phyloP scores from a whole-genome alignment of 2,888 invertebrate genomes.

The Lochmaea crataegi region DNA sequence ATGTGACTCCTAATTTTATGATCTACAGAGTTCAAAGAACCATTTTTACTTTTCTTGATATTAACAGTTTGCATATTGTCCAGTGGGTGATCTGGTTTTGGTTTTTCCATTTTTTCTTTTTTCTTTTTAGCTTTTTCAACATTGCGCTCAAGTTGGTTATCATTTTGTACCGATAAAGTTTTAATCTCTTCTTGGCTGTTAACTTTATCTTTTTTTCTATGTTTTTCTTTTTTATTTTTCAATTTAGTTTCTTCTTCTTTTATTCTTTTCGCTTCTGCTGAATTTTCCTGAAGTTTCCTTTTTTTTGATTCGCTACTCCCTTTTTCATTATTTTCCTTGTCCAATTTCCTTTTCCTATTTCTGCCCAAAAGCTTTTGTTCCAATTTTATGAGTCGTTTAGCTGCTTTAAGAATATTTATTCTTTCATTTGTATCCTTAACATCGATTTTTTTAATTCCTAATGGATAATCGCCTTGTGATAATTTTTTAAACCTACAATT shows the following conservation, averaged over 20 bases:
- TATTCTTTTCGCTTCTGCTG: conserved; percentile 9
- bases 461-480: conserved; percentile 74
- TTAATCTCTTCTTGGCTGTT: conserved; percentile 2
- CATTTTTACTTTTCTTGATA: conserved; percentile 23
- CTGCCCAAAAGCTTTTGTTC: conserved; percentile 58
- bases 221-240: conserved; percentile 24
- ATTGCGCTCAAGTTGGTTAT: background rate
- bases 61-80: background rate
- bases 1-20: conserved; percentile 15
- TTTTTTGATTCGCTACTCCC: conserved; percentile 32
- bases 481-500: conserved; percentile 70
- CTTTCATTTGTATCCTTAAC: conserved; percentile 57
- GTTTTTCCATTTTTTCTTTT: background rate
- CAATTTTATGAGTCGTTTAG: conserved; percentile 59
- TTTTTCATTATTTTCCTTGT: conserved; percentile 48
- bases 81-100: conserved; percentile 3
- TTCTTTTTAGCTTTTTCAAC: conserved; percentile 4
- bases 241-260: conserved; percentile 1
- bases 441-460: conserved; percentile 70
- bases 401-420: conserved; percentile 56
- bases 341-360: conserved; percentile 51
- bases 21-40: conserved; percentile 8
- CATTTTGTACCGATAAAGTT: background rate
- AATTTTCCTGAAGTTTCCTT: conserved; percentile 38
- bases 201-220: conserved; percentile 11